These are phyloP conservation scores for Intoshia linei DNA, from an alignment of 1,140 invertebrate species.

Conservation along the genomic window DNA sequence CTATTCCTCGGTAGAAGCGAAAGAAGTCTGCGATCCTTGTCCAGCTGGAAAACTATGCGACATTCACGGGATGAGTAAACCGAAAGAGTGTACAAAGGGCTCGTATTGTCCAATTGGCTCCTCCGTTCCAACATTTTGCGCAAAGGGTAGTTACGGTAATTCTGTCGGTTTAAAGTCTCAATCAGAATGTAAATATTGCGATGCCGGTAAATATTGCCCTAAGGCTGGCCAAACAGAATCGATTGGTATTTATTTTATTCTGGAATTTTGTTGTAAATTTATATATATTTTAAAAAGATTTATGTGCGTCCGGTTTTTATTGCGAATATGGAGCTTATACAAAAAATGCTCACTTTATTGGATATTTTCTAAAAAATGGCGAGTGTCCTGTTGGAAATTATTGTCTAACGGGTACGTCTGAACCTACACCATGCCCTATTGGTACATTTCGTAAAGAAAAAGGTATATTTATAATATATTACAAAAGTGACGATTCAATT, in stretches of 20 bases:
- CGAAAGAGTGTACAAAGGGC: slow-evolving; percentile 11
- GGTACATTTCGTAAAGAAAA: no score
- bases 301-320: slow-evolving; percentile 15
- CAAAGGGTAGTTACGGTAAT: no score
- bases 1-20: no score
- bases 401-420: slow-evolving; percentile 11
- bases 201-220: slow-evolving; percentile 11
- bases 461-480: no score
- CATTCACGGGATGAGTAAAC: slow-evolving; percentile 6
- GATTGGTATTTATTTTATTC: no score
- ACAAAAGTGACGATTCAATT: no score
- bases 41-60: slow-evolving; percentile 9
- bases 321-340: slow-evolving; percentile 12
- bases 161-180: no score
- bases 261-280: no score
- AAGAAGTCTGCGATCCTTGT: slow-evolving; percentile 11
- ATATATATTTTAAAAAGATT: no score
- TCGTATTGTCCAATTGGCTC: slow-evolving; percentile 12
- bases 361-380: no score
- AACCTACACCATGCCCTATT: slow-evolving; percentile 9
- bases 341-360: no score
- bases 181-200: slow-evolving; percentile 12
- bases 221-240: slow-evolving; percentile 11
- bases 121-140: no score
- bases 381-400: slow-evolving; percentile 15